Conservation (phyloP, 35 echinoderm and acorn worm genomes). For the Apostichopus parvimensis region DNA sequence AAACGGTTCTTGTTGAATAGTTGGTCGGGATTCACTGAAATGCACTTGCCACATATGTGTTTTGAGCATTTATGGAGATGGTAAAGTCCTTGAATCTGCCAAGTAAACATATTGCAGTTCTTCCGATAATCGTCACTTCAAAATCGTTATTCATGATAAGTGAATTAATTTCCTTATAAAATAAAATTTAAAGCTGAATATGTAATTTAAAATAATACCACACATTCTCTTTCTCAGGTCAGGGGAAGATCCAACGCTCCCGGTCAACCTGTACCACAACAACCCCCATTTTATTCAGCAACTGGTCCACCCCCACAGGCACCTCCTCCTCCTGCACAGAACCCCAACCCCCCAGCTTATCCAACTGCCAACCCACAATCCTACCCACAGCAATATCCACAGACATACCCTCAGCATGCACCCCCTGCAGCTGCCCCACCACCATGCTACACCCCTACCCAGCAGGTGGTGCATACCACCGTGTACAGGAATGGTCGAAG, state of each 20-base stretch:
- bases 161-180: no score
- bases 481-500: constrained; percentile 38
- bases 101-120: no score
- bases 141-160: no score
- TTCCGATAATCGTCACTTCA: no score
- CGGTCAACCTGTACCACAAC: background rate
- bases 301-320: background rate
- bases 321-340: background rate
- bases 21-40: no score
- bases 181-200: no score
- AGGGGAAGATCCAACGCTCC: background rate
- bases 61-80: no score
- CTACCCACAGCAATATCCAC: constrained; percentile 30
- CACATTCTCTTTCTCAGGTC: background rate
- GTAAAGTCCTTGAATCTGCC: no score
- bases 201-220: no score
- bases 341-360: background rate
- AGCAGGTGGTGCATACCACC: constrained; percentile 38
- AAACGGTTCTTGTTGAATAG: no score
- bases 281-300: background rate
- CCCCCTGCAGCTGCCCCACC: constrained; percentile 42
- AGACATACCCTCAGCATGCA: background rate
- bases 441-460: constrained; percentile 28
- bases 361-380: no score
- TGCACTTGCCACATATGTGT: no score